Evolutionary conservation across 2,888 invertebrate genomes (phyloP).

Genomic region (Drosophila dives): DNA sequence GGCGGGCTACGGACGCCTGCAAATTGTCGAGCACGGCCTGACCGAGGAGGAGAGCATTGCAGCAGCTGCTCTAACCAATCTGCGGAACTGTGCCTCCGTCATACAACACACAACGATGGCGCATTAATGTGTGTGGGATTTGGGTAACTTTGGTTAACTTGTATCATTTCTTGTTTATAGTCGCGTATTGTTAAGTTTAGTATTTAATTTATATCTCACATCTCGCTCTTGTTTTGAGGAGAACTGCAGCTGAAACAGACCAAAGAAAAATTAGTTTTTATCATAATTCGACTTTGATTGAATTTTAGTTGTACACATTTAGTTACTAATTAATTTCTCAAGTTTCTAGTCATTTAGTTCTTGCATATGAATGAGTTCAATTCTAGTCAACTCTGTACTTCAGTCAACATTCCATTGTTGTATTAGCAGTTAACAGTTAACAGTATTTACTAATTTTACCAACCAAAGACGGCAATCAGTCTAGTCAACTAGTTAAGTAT

Average conservation of each 20-base stretch:
- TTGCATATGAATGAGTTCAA: constrained; percentile 52
- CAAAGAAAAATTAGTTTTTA: constrained; percentile 74
- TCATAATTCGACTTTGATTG: constrained; percentile 33
- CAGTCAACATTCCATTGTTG: constrained; percentile 59
- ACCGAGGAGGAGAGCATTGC: constrained; percentile 85
- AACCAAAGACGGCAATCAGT: constrained; percentile 48
- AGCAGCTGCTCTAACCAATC: constrained; percentile 84
- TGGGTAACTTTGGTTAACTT: constrained; percentile 27
- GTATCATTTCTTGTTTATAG: constrained; percentile 53
- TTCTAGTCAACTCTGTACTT: constrained; percentile 68
- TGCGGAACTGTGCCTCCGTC: constrained; percentile 85
- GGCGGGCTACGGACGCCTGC: constrained; percentile 81
- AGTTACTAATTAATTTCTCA: constrained; percentile 43
- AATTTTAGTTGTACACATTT: constrained; percentile 42
- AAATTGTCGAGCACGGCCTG: constrained; percentile 83
- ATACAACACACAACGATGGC: constrained; percentile 85
- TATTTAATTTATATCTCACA: constrained; percentile 35
- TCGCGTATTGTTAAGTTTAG: constrained; percentile 68
- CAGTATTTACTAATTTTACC: constrained; percentile 9
- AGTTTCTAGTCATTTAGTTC: constrained; percentile 61
- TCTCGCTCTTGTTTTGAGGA: constrained; percentile 23
- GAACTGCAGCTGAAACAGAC: constrained; percentile 79
- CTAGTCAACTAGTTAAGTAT: constrained; percentile 51
- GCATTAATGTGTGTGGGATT: constrained; percentile 57
- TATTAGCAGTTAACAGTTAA: constrained; percentile 7